Evolutionary conservation across 2,888 invertebrate species (phyloP).

Genomic region (Platerodrilus igneus): DNA sequence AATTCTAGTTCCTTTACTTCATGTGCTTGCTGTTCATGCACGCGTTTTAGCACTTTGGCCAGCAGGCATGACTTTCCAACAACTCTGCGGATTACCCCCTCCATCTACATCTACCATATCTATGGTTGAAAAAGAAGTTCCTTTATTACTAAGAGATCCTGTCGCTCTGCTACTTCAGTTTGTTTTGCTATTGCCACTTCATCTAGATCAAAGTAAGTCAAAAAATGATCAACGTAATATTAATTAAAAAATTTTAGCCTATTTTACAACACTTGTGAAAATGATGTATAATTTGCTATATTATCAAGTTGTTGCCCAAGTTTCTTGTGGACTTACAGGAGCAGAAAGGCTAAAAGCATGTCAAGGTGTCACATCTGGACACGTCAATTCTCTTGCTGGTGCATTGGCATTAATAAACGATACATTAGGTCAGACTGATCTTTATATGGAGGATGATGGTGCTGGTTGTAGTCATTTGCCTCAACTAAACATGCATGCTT

Average conservation of each 20-base stretch:
- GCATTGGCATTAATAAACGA: slow-evolving; percentile 49
- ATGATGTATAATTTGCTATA: slow-evolving; percentile 84
- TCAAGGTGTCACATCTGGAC: slow-evolving; percentile 30
- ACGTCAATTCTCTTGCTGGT: slow-evolving; percentile 43
- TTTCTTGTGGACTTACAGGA: slow-evolving; percentile 65
- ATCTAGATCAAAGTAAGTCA: slow-evolving; percentile 77
- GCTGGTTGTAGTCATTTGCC: slow-evolving; percentile 23
- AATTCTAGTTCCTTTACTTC: slow-evolving; percentile 79
- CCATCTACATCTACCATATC: slow-evolving; percentile 39
- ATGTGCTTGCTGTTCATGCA: slow-evolving; percentile 82
- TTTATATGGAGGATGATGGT: slow-evolving; percentile 60
- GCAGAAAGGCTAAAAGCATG: slow-evolving; percentile 55
- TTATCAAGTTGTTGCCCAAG: slow-evolving; percentile 81
- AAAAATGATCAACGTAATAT: neutral
- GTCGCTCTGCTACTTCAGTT: slow-evolving; percentile 82
- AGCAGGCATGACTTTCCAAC: slow-evolving; percentile 52
- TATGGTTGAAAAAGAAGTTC: slow-evolving; percentile 60
- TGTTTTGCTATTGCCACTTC: slow-evolving; percentile 76
- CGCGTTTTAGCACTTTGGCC: slow-evolving; percentile 64
- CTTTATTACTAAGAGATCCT: slow-evolving; percentile 82
- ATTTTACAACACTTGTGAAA: slow-evolving; percentile 83
- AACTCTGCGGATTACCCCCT: slow-evolving; percentile 50
- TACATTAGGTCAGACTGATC: slow-evolving; percentile 52
- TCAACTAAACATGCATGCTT: slow-evolving; percentile 43
- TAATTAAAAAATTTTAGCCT: slow-evolving; percentile 54